Conservation (phyloP, 2,888 invertebrate genomes). For the Petrolisthes manimaculis region DNA sequence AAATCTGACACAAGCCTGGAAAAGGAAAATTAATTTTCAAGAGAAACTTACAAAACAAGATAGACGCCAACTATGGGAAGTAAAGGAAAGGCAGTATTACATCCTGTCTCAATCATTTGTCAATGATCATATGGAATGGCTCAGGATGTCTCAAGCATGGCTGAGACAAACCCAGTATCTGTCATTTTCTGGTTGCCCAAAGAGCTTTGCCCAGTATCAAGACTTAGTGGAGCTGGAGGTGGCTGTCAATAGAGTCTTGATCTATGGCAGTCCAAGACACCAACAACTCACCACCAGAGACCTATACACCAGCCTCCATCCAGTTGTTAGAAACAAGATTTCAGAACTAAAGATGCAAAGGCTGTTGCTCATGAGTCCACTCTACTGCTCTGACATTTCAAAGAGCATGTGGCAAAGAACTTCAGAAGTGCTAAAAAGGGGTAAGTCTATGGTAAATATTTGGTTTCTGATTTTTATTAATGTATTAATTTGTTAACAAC, state of each 20-base stretch:
- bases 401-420: neutral
- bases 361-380: slow-evolving; percentile 19
- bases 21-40: neutral
- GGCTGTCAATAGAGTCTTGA: neutral
- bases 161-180: neutral
- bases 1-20: neutral
- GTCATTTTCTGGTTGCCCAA: neutral
- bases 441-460: neutral
- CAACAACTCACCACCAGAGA: neutral
- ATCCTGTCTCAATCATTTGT: slow-evolving; percentile 3
- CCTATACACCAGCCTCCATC: neutral
- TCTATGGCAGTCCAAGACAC: neutral
- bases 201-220: neutral
- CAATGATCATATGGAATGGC: slow-evolving; percentile 20
- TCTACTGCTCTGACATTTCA: neutral
- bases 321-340: neutral
- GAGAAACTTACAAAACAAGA: neutral
- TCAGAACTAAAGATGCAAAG: neutral
- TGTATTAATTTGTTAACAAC: neutral
- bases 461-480: neutral
- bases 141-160: neutral
- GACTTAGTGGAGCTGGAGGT: slow-evolving; percentile 1
- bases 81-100: neutral
- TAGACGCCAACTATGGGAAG: neutral
- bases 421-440: neutral